Evolutionary conservation across 2,113 vertebrate genomes (phyloP).

Genomic region (Aphelocoma coerulescens): DNA sequence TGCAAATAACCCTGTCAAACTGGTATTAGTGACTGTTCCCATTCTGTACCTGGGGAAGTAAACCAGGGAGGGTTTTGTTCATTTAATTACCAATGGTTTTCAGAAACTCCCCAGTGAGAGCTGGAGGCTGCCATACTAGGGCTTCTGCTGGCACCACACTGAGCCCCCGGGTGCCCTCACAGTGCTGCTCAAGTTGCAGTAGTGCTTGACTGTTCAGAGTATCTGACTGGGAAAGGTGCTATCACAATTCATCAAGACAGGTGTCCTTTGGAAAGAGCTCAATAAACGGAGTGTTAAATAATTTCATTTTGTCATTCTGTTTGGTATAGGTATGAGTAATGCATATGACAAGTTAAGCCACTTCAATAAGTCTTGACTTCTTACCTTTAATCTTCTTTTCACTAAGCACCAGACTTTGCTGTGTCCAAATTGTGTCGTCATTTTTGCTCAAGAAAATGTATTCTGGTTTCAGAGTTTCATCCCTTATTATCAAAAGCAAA

Average conservation of each 20-base stretch:
- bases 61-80: neutral
- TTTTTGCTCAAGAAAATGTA: neutral
- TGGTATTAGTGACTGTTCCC: neutral
- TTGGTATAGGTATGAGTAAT: neutral
- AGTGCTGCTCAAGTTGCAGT: neutral
- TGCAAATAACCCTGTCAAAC: neutral
- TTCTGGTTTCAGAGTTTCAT: neutral
- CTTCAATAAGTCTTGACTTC: neutral
- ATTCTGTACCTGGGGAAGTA: neutral
- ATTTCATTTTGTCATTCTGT: neutral
- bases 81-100: neutral
- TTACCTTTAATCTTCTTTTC: neutral
- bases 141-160: rapidly evolving
- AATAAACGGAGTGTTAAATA: neutral
- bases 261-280: neutral
- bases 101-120: neutral
- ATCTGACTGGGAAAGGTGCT: neutral
- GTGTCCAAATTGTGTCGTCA: rapidly evolving
- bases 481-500: neutral
- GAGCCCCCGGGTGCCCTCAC: rapidly evolving
- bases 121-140: neutral
- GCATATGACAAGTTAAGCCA: neutral
- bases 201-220: too few species aligned
- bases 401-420: neutral
- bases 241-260: neutral